Conservation (phyloP, 2,797 vertebrate species). For the Orientallactaga sibirica region DNA sequence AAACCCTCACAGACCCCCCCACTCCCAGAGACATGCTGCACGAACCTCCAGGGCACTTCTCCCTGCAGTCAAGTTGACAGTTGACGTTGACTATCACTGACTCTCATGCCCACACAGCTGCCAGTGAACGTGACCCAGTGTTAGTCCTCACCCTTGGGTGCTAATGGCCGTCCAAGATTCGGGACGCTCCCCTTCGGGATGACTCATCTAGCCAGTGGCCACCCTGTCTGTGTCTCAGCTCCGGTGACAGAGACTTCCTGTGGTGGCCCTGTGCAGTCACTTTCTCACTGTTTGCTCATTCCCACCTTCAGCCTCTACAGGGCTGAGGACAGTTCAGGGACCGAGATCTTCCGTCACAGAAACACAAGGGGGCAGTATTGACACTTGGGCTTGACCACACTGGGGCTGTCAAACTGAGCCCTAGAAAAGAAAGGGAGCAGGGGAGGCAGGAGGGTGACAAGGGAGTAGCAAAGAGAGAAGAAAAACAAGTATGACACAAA, state of each 20-base stretch:
- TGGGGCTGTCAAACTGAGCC: neutral
- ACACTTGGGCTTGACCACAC: conserved; percentile 6
- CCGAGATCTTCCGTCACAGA: neutral
- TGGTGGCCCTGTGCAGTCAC: neutral
- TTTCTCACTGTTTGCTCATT: rapidly evolving
- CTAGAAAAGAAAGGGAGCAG: neutral
- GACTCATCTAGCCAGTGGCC: neutral
- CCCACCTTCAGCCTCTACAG: neutral
- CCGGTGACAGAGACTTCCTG: neutral
- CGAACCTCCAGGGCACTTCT: neutral
- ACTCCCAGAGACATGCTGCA: neutral
- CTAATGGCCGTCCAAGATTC: neutral
- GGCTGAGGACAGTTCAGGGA: rapidly evolving
- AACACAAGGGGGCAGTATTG: conserved; percentile 72
- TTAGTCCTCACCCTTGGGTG: neutral
- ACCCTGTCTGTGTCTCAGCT: neutral
- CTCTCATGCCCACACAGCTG: neutral
- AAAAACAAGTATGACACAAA: neutral
- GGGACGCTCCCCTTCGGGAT: neutral
- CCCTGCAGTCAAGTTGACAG: neutral
- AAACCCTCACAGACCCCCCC: too few species aligned
- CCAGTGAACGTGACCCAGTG: neutral
- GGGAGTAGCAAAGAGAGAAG: neutral
- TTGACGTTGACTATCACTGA: neutral
- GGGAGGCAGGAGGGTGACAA: neutral